Evolutionary conservation across 2,888 invertebrate genomes (phyloP).

Genomic region (Stictocephala bisonia): DNA sequence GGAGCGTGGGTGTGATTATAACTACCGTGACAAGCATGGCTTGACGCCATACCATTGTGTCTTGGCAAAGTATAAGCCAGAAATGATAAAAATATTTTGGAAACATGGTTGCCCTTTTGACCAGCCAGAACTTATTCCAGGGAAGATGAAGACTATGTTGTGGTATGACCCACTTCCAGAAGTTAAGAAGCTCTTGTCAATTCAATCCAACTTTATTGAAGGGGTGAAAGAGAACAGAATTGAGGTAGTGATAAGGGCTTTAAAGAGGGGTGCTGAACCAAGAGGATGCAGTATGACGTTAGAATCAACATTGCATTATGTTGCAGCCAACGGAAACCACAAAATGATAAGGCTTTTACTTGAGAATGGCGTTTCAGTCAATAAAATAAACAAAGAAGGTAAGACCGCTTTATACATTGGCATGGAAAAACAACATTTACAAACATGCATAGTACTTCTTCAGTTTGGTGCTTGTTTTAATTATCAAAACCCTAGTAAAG

Average conservation of each 20-base stretch:
- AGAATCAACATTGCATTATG: background rate
- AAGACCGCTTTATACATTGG: constrained; percentile 16
- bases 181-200: background rate
- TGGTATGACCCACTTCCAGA: background rate
- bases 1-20: constrained; percentile 11
- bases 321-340: background rate
- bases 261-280: background rate
- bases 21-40: background rate
- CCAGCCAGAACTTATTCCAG: constrained; percentile 5
- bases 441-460: background rate
- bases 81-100: constrained; percentile 20
- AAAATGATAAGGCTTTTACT: background rate
- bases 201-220: background rate
- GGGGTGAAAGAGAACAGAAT: background rate
- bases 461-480: constrained; percentile 11
- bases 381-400: background rate
- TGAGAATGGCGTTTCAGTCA: background rate
- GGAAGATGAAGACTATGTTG: constrained; percentile 13
- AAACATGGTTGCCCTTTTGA: constrained; percentile 18
- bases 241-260: background rate
- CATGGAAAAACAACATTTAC: constrained; percentile 4
- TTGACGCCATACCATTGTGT: constrained; percentile 28
- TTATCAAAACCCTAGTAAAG: background rate
- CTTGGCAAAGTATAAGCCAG: background rate
- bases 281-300: constrained; percentile 17